Percentiles rank a stretch among this genome's conserved stretches.
phyloP scores from a whole-genome alignment of 2,797 vertebrate genomes.

The Prionace glauca region DNA sequence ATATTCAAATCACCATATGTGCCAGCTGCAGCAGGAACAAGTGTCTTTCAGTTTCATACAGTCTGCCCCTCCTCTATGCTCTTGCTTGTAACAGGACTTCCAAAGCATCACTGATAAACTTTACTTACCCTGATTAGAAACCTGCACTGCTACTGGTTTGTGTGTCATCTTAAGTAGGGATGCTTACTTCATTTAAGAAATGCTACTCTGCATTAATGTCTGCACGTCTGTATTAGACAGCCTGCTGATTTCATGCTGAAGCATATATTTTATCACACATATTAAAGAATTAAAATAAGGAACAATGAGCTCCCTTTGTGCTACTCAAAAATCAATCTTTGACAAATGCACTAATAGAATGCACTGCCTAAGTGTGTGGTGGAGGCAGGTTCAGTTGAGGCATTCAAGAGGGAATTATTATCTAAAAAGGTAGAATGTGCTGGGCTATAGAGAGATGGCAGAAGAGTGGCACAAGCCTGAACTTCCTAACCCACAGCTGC shows the following conservation, averaged over 20 bases:
- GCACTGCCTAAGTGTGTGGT: too few species aligned
- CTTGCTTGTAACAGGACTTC: neutral
- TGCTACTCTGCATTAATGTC: neutral
- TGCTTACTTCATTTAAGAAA: neutral
- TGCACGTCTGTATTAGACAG: neutral
- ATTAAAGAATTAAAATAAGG: neutral
- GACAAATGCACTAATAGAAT: neutral
- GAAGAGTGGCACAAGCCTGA: too few species aligned
- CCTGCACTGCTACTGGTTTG: neutral
- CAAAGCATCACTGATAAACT: neutral
- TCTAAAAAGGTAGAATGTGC: too few species aligned
- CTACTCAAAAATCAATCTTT: neutral
- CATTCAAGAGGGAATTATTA: too few species aligned
- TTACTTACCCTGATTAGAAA: neutral
- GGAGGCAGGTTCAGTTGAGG: too few species aligned
- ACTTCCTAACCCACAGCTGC: too few species aligned
- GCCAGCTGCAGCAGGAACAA: neutral
- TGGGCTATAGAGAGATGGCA: too few species aligned
- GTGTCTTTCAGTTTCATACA: neutral
- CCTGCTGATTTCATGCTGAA: neutral
- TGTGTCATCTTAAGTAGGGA: neutral
- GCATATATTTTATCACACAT: neutral
- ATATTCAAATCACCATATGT: neutral
- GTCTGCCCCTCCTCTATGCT: neutral
- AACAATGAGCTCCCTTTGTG: neutral